These are phyloP conservation scores for Patella depressa DNA, from an alignment of 2,888 invertebrate genomes.

Conservation along the genomic window DNA sequence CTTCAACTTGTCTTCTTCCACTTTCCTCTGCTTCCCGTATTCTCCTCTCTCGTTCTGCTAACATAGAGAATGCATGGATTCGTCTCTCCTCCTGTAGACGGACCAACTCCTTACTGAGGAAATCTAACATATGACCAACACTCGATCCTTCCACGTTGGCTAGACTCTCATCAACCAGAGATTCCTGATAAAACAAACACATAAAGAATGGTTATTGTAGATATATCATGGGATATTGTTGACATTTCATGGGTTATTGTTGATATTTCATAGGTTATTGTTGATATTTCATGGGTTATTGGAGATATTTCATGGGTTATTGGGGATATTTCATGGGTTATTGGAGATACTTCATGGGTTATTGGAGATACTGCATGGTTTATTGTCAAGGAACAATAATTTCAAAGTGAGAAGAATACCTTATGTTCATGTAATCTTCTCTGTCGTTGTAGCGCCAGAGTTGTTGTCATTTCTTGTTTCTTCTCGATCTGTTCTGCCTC, in stretches of 20 bases:
- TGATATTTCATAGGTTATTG: no score
- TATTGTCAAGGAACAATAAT: no score
- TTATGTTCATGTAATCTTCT: slow-evolving; percentile 67
- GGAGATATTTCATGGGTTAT: no score
- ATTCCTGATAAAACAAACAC: slow-evolving; percentile 55
- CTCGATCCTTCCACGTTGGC: slow-evolving; percentile 81
- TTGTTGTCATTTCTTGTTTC: slow-evolving; percentile 67
- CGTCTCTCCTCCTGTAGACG: slow-evolving; percentile 84
- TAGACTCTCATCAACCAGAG: slow-evolving; percentile 76
- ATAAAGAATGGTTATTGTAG: no score
- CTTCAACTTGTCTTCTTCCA: slow-evolving; percentile 83
- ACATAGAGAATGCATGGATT: slow-evolving; percentile 83
- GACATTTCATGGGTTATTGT: no score
- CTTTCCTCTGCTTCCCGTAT: slow-evolving; percentile 86
- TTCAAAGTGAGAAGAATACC: slow-evolving; percentile 41
- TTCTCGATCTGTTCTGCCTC: slow-evolving; percentile 73
- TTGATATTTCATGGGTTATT: no score
- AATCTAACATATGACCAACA: slow-evolving; percentile 81
- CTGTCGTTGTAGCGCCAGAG: slow-evolving; percentile 69
- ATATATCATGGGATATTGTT: no score
- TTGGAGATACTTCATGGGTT: no score
- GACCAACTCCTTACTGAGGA: slow-evolving; percentile 83
- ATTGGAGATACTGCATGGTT: no score
- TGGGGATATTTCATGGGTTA: no score
- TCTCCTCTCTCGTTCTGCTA: slow-evolving; percentile 83